Base-by-base conservation (phyloP, 2,113 vertebrate genomes). In the Saccopteryx leptura region DNA sequence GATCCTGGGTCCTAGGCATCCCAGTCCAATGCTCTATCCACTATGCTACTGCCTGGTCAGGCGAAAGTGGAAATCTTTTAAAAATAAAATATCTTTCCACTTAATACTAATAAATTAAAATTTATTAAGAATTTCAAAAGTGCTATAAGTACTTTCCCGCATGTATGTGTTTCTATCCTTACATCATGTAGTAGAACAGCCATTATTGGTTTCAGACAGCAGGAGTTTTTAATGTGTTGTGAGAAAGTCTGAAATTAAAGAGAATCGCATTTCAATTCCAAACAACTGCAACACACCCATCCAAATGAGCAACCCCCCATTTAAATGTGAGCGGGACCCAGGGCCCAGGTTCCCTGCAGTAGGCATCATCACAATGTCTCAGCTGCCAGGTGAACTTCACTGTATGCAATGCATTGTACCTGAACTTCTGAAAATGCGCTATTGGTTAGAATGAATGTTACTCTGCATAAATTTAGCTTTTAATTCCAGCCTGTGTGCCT, bases 151-250 rank as follows among this genome's bases (percentile, higher is more conserved):
- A 46, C 52, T 84, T 87, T 88, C 15, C 21, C 23, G 31, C 17
- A 56, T 33, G 52, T 78, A 91, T 94, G 78, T 60, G 61, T 84
- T 88, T 88, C 76, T 28, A 95, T 31, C 21, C 19, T 93, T 92
- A 85, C 0, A 80, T n/a, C 46, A 65, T 13, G 14, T 23, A 48
- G 19, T 31, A 0, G 28, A 50, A 68, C 26, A 39, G 71, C 50
- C 48, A 46, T 39, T 46, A 66, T 3, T 54, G 58, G 14, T 66
- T 79, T 96, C 52, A 46, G 23, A 23, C 31, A 79, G 71, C 2
- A 48, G 56, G 19, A 91, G 26, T 46, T 84, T 88, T 94, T 46
- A 60, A 72, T 60, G 9, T 63, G 1, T 85, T 92, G 65, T n/a
- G 71, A 89, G 79, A 85, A 89, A 91, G 13, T 61, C 33, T 63